Evolutionary conservation across 2,888 invertebrate species (phyloP), one percentile per base, ranked within the genome.

Genomic region (Diogma glabrata): DNA sequence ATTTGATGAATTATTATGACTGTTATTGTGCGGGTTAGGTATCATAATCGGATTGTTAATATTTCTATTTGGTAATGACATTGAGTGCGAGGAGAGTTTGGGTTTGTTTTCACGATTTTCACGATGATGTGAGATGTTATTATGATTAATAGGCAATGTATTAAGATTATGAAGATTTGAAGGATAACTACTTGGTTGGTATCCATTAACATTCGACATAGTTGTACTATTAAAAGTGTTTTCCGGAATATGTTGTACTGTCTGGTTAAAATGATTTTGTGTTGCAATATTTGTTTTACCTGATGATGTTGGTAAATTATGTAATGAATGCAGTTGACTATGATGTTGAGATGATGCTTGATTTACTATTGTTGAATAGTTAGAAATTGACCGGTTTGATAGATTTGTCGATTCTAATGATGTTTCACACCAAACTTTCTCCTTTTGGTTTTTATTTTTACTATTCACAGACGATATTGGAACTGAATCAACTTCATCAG

Each of bases 371-470:
- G n/a, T n/a, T n/a, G n/a, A n/a, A n/a, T n/a, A n/a, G n/a, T n/a
- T n/a, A n/a, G n/a, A n/a, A n/a, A n/a, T n/a, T n/a, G n/a, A n/a
- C n/a, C n/a, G n/a, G n/a, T n/a, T n/a, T n/a, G n/a, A n/a, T n/a
- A n/a, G n/a, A n/a, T n/a, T n/a, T n/a, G n/a, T n/a, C 1, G 67
- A 66, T 54, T 70, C 70, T 5, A 70, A 54, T 2, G 69, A 69
- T 1, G 70, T 70, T 49, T 70, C 70, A 50, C 17, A 52, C 70
- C 70, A 70, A 53, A 67, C 67, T 54, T 70, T 70, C 9, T 68
- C 60, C 56, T 67, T 69, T 12, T 57, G 54, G 26, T 61, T 57
- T 57, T 67, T 67, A 49, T 64, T 69, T 43, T 64, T 64, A 24
- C 60, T 63, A 46, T 59, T 62, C 10, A 59, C 58, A 2, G 68